Conservation (phyloP, 2,113 vertebrate genomes). For the Neodon shergylaensis region DNA sequence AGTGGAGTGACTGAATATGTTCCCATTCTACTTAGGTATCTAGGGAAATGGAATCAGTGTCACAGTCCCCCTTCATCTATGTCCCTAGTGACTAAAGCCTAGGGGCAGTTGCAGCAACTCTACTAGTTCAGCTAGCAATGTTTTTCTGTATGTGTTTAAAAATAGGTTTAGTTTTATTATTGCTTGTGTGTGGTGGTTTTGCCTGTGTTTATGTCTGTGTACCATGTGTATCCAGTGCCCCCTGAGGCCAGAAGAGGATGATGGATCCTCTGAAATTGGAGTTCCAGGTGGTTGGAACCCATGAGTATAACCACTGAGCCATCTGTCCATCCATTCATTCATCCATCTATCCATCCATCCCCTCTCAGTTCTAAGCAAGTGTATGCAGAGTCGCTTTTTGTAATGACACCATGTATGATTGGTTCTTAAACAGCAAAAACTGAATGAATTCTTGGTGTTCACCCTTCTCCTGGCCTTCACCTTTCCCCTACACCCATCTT, state of each 20-base stretch:
- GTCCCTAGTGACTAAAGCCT: not conserved
- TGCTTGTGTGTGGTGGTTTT: not conserved
- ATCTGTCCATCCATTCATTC: too few relatives aligned
- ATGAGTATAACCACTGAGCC: not conserved
- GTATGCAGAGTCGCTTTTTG: constrained; percentile 24
- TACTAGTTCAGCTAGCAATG: constrained; percentile 24
- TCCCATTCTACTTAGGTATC: constrained; percentile 21
- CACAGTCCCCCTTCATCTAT: not conserved
- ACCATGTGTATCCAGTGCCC: not conserved
- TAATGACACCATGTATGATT: not conserved
- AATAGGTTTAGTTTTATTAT: not conserved
- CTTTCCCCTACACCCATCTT: not conserved
- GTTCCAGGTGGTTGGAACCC: not conserved
- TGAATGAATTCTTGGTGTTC: not conserved
- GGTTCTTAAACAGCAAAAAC: not conserved
- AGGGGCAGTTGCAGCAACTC: not conserved
- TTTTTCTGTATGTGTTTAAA: not conserved
- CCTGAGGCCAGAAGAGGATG: not conserved
- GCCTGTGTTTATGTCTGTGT: not conserved
- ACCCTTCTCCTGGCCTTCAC: not conserved
- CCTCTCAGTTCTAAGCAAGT: not conserved
- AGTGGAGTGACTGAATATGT: not conserved
- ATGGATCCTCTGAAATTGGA: not conserved
- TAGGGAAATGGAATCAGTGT: constrained; percentile 22
- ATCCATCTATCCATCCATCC: not conserved